phyloP scores from a whole-genome alignment of 2,888 invertebrate species.

The Automeris io region DNA sequence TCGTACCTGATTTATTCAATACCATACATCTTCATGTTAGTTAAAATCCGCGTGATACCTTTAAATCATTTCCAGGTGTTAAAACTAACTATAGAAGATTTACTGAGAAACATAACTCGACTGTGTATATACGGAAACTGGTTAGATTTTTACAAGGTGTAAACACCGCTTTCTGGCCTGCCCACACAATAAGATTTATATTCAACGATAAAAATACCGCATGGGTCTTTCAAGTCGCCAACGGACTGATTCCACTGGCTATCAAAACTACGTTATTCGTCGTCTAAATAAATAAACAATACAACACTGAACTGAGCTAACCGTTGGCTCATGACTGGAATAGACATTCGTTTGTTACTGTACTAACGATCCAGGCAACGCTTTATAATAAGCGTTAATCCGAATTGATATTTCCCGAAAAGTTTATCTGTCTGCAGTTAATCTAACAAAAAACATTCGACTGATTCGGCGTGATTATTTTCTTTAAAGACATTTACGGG shows the following conservation, averaged over 20 bases:
- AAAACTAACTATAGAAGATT: slow-evolving; percentile 17
- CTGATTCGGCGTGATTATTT: not conserved
- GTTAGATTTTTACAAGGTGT: slow-evolving; percentile 40
- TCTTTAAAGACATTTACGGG: slow-evolving; percentile 1
- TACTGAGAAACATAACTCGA: slow-evolving; percentile 14
- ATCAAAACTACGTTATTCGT: slow-evolving; percentile 20
- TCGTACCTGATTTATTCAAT: slow-evolving; percentile 6
- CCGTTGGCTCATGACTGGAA: not conserved
- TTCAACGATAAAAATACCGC: slow-evolving; percentile 62
- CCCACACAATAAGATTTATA: slow-evolving; percentile 69
- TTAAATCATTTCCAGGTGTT: slow-evolving; percentile 34
- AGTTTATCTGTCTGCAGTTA: not conserved
- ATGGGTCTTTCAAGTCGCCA: slow-evolving; percentile 46
- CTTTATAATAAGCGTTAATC: not conserved
- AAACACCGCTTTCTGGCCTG: slow-evolving; percentile 36
- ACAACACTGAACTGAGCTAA: slow-evolving; percentile 11
- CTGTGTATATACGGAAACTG: slow-evolving; percentile 23
- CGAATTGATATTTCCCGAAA: slow-evolving; percentile 7
- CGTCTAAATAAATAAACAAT: slow-evolving; percentile 37
- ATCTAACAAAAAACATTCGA: not conserved
- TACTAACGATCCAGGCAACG: slow-evolving; percentile 5
- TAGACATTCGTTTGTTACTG: slow-evolving; percentile 4
- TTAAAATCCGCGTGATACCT: slow-evolving; percentile 12
- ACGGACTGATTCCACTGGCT: slow-evolving; percentile 27
- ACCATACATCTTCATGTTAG: not conserved